Percentiles rank a stretch among this genome's conserved stretches.
These are phyloP conservation scores for Plestiodon gilberti DNA, from an alignment of 2,113 vertebrate genomes.

Conservation along the genomic window DNA sequence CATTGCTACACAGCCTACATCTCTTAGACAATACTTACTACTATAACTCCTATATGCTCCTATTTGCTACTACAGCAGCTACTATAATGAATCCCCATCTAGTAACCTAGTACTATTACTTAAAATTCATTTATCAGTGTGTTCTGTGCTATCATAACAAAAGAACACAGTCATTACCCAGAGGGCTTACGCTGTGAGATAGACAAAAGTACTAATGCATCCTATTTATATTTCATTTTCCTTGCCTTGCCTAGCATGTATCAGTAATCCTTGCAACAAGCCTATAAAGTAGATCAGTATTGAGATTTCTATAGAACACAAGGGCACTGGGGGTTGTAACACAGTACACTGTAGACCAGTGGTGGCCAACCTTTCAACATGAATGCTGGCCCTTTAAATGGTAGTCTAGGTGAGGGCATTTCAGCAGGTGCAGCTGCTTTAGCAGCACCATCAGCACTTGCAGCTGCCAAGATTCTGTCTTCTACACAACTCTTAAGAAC, in stretches of 20 bases:
- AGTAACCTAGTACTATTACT: neutral
- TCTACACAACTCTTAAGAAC: too few relatives aligned
- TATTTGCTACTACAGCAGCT: neutral
- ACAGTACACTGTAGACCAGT: neutral
- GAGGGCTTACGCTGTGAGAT: neutral
- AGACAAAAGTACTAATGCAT: neutral
- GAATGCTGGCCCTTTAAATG: too few relatives aligned
- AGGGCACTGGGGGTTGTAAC: too few relatives aligned
- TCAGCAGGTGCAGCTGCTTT: too few relatives aligned
- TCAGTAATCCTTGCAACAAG: neutral
- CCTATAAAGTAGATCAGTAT: neutral
- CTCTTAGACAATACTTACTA: neutral
- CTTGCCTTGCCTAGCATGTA: neutral
- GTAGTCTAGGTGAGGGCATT: too few relatives aligned
- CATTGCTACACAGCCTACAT: neutral
- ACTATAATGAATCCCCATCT: neutral
- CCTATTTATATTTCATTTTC: neutral
- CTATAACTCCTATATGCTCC: neutral
- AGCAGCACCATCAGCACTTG: too few relatives aligned
- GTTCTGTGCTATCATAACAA: neutral
- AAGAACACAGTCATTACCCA: neutral
- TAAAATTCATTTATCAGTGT: neutral
- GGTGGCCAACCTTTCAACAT: too few relatives aligned
- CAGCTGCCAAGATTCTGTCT: too few relatives aligned
- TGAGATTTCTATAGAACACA: neutral